These are phyloP conservation scores for Zonitis immaculata DNA, from an alignment of 2,888 invertebrate species.

Conservation along the genomic window DNA sequence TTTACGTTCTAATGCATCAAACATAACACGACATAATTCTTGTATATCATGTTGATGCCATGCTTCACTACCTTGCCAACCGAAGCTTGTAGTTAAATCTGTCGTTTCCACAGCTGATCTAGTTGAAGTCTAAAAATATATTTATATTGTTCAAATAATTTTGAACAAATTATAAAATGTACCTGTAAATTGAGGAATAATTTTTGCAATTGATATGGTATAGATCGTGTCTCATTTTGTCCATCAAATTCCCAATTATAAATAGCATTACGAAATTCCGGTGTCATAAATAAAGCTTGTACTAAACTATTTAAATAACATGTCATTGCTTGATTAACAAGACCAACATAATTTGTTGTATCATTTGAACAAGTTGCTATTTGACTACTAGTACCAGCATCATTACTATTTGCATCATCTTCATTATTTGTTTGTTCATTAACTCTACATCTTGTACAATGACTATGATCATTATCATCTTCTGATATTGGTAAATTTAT, in stretches of 20 bases:
- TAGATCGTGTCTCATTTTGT: conserved; percentile 65
- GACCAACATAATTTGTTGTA: conserved; percentile 60
- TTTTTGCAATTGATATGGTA: conserved; percentile 82
- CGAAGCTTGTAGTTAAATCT: conserved; percentile 80
- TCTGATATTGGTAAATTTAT: conserved; percentile 5
- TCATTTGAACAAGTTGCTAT: conserved; percentile 18
- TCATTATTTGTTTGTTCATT: background rate
- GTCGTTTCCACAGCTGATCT: conserved; percentile 80
- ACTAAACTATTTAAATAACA: conserved; percentile 86
- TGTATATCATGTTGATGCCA: conserved; percentile 94
- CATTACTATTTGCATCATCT: conserved; percentile 1
- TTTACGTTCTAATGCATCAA: conserved; percentile 80
- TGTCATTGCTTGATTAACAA: conserved; percentile 89
- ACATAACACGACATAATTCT: conserved; percentile 85
- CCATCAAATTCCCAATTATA: conserved; percentile 79
- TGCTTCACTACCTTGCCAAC: conserved; percentile 84
- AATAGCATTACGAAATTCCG: conserved; percentile 83
- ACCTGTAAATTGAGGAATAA: conserved; percentile 79
- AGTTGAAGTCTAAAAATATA: conserved; percentile 60
- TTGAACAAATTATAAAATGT: conserved; percentile 18
- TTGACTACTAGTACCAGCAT: background rate
- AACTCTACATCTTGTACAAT: conserved; percentile 8
- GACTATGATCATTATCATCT: conserved; percentile 8
- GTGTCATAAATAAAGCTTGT: conserved; percentile 87
- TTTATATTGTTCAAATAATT: background rate